These are phyloP conservation scores for Procambarus virginalis DNA, from an alignment of 1,140 invertebrate species.

Conservation along the genomic window DNA sequence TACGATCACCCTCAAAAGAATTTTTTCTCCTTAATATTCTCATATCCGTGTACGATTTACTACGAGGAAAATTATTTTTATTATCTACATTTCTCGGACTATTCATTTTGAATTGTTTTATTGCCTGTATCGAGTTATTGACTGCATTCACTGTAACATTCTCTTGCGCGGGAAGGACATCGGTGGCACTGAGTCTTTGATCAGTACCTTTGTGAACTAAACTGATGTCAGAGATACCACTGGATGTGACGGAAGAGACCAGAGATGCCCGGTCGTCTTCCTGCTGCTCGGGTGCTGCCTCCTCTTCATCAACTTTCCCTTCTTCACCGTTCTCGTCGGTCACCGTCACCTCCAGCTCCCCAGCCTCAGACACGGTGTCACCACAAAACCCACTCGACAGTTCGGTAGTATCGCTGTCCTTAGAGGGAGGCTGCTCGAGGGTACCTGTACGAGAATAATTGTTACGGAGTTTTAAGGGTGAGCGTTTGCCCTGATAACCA, in stretches of 20 bases:
- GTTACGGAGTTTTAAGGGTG: too few species aligned
- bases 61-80: slow-evolving; percentile 38
- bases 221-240: slow-evolving; percentile 51
- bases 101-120: slow-evolving; percentile 13
- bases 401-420: slow-evolving; percentile 46
- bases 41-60: slow-evolving; percentile 57
- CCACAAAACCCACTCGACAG: slow-evolving; percentile 52
- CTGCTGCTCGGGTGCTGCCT: slow-evolving; percentile 8
- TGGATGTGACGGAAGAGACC: slow-evolving; percentile 42
- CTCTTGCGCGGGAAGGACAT: neutral
- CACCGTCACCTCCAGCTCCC: slow-evolving; percentile 3
- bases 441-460: slow-evolving; percentile 19
- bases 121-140: slow-evolving; percentile 18
- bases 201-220: slow-evolving; percentile 36
- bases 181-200: slow-evolving; percentile 2
- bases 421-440: slow-evolving; percentile 46
- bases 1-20: slow-evolving; percentile 40
- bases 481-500: too few species aligned
- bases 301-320: neutral
- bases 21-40: slow-evolving; percentile 45
- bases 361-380: slow-evolving; percentile 48
- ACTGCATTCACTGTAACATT: slow-evolving; percentile 7
- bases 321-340: neutral
- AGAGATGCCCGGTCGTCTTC: slow-evolving; percentile 53
- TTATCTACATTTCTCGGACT: slow-evolving; percentile 15